Base-by-base conservation (phyloP, 2,113 vertebrate species). In the Furnarius figulus region DNA sequence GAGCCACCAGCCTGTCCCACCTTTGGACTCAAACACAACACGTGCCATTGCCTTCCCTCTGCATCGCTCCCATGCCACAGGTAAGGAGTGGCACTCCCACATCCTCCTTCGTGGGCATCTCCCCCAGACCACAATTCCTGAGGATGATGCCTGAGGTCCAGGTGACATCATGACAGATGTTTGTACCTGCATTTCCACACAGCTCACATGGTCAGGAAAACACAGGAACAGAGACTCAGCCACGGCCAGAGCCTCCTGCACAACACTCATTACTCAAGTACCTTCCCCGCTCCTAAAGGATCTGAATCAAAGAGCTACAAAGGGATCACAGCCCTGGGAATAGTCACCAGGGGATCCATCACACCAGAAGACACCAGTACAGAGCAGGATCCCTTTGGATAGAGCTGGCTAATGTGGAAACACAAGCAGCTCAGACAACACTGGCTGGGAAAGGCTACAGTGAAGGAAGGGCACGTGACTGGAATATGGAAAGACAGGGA, bases 21-120 rank as follows among this genome's bases (percentile, higher is more conserved):
- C 85, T 95, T 92, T 87, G 78, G 66, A 68, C 74, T 78, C 88
- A 42, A 71, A 53, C 12, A 17, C 0, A 17, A 63, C 87, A 78
- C 4, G 2, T 20, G 55, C 18, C 90, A 30, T 3, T 23, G 58
- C 46, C 44, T 37, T 61, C 28, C 19, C 23, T 59, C 35, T 14
- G 0, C 7, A 6, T 17, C 55, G 61, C 75, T 88, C 35, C 40
- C 7, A 7, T 10, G 30, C 53, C 80, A 81, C 53, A 11, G 0
- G 2, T 10, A 21, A 61, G 81, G 30, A 86, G 44, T 16, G 4
- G 63, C 68, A 35, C 21, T 56, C 20, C 50, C 61, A 49, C 5
- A 0, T 28, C 31, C 20, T 62, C 46, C 37, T 62, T 20, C 0
- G 0, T 14, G 15, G 35, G 16, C 25, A 2, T 15, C 42, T 31